Evolutionary conservation across 2,797 vertebrate genomes (phyloP).

Genomic region (Eulemur albifrons): DNA sequence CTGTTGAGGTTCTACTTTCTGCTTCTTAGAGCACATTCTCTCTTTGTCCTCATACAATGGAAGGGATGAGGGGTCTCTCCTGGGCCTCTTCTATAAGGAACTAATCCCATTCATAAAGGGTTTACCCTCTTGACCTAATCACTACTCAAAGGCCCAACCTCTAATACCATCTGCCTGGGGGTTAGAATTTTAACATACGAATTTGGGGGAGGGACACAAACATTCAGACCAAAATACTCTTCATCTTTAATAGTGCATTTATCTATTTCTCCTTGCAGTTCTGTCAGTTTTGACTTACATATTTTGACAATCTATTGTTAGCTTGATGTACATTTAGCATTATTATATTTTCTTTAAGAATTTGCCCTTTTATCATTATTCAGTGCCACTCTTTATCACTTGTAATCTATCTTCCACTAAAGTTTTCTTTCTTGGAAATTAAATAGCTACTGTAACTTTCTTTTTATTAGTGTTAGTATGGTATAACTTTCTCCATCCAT

Average conservation of each 20-base stretch:
- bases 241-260: background rate
- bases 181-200: background rate
- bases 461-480: background rate
- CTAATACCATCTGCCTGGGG: background rate
- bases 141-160: background rate
- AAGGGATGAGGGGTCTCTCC: background rate
- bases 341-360: background rate
- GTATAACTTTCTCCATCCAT: background rate
- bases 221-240: background rate
- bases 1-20: background rate
- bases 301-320: background rate
- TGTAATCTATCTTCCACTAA: background rate
- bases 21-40: no score
- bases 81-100: background rate
- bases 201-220: background rate
- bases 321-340: background rate
- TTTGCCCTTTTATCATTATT: background rate
- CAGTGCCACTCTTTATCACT: background rate
- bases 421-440: background rate
- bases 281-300: background rate
- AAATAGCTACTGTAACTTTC: background rate
- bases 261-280: background rate
- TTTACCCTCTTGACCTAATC: background rate
- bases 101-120: background rate
- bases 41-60: background rate